Evolutionary conservation across 2,797 vertebrate species (phyloP).

Genomic region (Cyprinella venusta): DNA sequence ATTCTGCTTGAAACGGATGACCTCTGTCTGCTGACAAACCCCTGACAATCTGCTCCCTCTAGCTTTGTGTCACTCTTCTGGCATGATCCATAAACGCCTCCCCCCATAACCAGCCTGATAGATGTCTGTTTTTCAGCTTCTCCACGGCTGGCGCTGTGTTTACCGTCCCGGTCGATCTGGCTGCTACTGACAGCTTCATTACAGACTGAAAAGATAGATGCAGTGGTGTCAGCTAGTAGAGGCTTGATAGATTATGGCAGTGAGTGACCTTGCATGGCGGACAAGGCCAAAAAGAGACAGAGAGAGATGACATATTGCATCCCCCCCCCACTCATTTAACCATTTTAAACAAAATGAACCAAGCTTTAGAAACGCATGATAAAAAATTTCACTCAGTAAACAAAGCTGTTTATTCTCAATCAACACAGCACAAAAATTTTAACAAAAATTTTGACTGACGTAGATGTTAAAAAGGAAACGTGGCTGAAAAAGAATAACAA

Average conservation of each 20-base stretch:
- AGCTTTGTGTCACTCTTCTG: conserved; percentile 9
- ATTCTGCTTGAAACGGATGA: background rate
- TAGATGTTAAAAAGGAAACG: background rate
- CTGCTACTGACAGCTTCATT: conserved; percentile 12
- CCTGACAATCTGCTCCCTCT: background rate
- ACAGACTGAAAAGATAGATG: conserved; percentile 14
- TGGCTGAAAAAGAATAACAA: background rate
- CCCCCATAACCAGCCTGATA: background rate
- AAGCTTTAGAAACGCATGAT: too few species aligned
- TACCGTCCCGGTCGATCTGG: background rate
- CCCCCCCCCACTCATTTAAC: background rate
- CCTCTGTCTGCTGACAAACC: background rate
- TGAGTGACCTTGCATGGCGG: background rate
- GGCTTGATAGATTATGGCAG: conserved; percentile 23
- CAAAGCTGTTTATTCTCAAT: background rate
- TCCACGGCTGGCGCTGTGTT: background rate
- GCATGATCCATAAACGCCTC: background rate
- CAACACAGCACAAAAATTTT: background rate
- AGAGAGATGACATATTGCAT: background rate
- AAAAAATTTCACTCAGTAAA: background rate
- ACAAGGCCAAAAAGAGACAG: background rate
- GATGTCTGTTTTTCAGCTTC: conserved; percentile 12
- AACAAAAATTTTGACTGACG: background rate
- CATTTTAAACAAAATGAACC: background rate
- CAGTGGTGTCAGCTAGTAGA: conserved; percentile 6